phyloP scores from a whole-genome alignment of 2,888 invertebrate species.

The Noctua janthe region DNA sequence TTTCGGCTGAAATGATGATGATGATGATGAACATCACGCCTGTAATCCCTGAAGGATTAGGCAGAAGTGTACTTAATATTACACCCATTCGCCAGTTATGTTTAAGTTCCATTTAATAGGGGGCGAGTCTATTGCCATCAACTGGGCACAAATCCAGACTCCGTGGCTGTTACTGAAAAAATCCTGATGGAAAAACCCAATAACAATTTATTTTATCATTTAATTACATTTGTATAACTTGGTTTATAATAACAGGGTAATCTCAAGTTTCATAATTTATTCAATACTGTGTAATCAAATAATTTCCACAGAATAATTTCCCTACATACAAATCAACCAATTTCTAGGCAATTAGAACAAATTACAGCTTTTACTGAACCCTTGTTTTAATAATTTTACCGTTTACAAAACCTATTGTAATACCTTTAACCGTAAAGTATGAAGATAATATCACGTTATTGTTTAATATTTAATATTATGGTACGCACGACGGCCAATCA shows the following conservation, averaged over 20 bases:
- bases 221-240: neutral
- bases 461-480: constrained; percentile 13
- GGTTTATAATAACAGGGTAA: neutral
- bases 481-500: too few relatives aligned
- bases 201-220: neutral
- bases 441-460: constrained; percentile 16
- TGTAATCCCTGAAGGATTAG: too few relatives aligned
- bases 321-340: neutral
- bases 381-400: neutral
- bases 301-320: neutral
- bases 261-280: neutral
- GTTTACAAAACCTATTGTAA: constrained; percentile 23
- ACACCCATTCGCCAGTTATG: too few relatives aligned
- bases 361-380: constrained; percentile 25
- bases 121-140: too few relatives aligned
- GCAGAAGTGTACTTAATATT: too few relatives aligned
- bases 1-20: too few relatives aligned
- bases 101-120: too few relatives aligned
- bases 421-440: neutral
- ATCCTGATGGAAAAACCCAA: too few relatives aligned
- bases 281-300: neutral
- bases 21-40: too few relatives aligned
- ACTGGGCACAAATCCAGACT: too few relatives aligned
- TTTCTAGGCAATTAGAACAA: constrained; percentile 17
- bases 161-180: too few relatives aligned